phyloP scores from a whole-genome alignment of 2,888 invertebrate species.

The Druceiella hillmani region DNA sequence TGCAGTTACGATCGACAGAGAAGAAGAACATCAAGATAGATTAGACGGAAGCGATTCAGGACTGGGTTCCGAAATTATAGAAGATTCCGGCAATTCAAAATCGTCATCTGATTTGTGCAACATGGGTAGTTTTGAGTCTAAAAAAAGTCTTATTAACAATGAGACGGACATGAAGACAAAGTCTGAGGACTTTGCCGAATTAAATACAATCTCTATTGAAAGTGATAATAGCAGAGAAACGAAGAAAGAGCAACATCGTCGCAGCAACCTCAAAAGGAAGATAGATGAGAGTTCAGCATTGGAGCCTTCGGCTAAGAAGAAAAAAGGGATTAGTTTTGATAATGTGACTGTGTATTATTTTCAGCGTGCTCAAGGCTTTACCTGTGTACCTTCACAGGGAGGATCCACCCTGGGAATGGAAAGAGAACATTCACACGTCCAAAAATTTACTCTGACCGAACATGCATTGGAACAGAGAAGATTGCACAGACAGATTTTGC shows the following conservation, averaged over 20 bases:
- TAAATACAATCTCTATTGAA: no score
- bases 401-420: constrained; percentile 93
- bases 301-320: constrained; percentile 55
- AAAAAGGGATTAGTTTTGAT: constrained; percentile 82
- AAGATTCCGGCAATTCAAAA: constrained; percentile 44
- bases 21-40: constrained; percentile 53
- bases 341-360: constrained; percentile 94
- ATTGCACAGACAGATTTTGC: constrained; percentile 75
- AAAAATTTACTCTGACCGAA: constrained; percentile 78
- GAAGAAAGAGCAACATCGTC: constrained; percentile 28
- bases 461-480: constrained; percentile 86
- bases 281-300: constrained; percentile 39
- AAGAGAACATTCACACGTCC: constrained; percentile 61
- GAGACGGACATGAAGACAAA: constrained; percentile 23
- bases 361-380: constrained; percentile 86
- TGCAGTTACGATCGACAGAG: constrained; percentile 21
- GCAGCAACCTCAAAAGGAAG: constrained; percentile 68
- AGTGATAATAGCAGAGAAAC: constrained; percentile 21
- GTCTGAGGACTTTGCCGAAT: constrained; percentile 7
- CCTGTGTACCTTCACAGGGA: constrained; percentile 86
- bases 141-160: constrained; percentile 18
- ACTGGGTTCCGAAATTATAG: constrained; percentile 67
- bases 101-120: constrained; percentile 8
- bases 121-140: constrained; percentile 16
- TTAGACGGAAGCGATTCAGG: constrained; percentile 85